These are phyloP conservation scores for Synanthedon tipuliformis DNA, from an alignment of 2,888 invertebrate species.

Conservation along the genomic window DNA sequence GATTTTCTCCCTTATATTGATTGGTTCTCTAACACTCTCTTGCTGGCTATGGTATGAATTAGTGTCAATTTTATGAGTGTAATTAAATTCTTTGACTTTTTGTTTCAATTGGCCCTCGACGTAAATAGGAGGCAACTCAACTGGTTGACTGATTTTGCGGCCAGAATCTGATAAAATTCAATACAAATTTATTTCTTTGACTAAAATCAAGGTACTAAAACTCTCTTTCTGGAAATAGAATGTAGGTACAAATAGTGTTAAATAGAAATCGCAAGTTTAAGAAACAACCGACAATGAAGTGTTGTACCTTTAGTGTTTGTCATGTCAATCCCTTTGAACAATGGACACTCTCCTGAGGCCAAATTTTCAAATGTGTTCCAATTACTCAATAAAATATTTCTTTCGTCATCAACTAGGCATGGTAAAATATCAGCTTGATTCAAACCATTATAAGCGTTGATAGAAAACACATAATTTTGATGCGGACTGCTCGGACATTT, in stretches of 20 bases:
- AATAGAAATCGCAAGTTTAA: too few relatives aligned
- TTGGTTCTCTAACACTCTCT: conserved; percentile 16
- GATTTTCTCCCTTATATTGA: conserved; percentile 44
- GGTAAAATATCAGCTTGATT: conserved; percentile 18
- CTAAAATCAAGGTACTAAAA: too few relatives aligned
- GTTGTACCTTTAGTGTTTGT: too few relatives aligned
- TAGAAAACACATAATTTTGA: conserved; percentile 35
- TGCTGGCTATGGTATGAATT: neutral
- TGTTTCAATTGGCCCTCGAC: conserved; percentile 15
- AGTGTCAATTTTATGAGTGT: neutral
- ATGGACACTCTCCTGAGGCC: conserved; percentile 44
- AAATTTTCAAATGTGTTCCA: conserved; percentile 38
- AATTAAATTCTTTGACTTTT: too few relatives aligned
- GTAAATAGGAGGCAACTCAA: conserved; percentile 41
- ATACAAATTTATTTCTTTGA: too few relatives aligned
- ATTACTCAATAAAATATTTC: conserved; percentile 18
- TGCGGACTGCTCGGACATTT: conserved; percentile 31
- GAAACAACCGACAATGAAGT: too few relatives aligned
- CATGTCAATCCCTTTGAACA: conserved; percentile 16
- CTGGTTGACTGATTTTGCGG: conserved; percentile 11
- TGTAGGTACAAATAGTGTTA: too few relatives aligned
- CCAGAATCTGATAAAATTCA: conserved; percentile 11
- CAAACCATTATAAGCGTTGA: conserved; percentile 15
- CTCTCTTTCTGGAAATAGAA: too few relatives aligned
- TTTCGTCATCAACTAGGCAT: conserved; percentile 18